Evolutionary conservation across 2,888 invertebrate species (phyloP).

Genomic region (Leucophora obtusa): DNA sequence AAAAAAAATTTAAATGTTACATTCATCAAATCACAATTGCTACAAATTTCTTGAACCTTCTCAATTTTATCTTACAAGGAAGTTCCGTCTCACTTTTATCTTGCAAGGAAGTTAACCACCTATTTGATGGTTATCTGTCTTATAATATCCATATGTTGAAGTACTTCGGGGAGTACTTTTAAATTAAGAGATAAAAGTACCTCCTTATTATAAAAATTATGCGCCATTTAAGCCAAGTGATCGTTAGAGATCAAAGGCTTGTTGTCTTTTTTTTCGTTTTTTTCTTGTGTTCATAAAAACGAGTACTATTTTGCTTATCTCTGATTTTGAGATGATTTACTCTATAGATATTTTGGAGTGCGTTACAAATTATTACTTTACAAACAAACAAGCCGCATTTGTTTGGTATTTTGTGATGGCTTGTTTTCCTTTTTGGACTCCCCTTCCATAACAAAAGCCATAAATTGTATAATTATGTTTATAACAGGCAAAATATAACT

Average conservation of each 20-base stretch:
- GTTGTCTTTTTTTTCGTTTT: conserved; percentile 14
- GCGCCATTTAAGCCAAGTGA: conserved; percentile 46
- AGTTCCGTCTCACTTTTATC: no score
- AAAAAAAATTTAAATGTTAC: no score
- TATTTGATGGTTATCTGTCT: no score
- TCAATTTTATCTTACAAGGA: no score
- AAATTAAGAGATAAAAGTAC: neutral
- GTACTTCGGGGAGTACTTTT: no score
- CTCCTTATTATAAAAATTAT: conserved; percentile 14
- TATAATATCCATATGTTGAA: no score
- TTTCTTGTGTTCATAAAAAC: conserved; percentile 42
- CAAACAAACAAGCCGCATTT: conserved; percentile 12
- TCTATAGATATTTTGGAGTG: conserved; percentile 30
- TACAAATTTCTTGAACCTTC: no score
- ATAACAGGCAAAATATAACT: conserved; percentile 21
- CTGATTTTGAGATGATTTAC: conserved; percentile 53
- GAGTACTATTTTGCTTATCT: conserved; percentile 57
- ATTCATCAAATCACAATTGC: no score
- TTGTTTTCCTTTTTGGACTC: neutral
- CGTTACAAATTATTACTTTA: conserved; percentile 51
- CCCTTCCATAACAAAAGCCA: conserved; percentile 13
- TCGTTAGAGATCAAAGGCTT: conserved; percentile 54
- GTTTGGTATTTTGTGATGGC: neutral
- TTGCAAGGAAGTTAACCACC: no score
- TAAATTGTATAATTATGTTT: conserved; percentile 40